Evolutionary conservation across 1,140 invertebrate species (phyloP).

Genomic region (Formica exsecta): DNA sequence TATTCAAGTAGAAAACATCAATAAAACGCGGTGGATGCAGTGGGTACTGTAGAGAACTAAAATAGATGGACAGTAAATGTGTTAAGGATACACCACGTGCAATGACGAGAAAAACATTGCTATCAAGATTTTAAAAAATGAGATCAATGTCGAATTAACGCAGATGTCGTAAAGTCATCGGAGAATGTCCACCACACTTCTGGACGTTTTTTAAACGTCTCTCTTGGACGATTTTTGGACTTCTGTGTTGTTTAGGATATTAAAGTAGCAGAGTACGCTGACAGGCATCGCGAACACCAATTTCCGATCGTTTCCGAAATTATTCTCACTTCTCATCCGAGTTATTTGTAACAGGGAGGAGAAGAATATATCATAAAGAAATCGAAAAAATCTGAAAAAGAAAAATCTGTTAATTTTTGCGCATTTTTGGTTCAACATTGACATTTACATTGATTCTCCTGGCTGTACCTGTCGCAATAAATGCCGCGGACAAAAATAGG

Average conservation of each 20-base stretch:
- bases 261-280: not conserved
- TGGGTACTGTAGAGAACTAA: not conserved
- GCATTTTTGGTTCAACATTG: not conserved
- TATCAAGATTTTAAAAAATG: not conserved
- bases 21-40: not conserved
- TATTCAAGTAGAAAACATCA: not conserved
- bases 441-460: too few relatives aligned
- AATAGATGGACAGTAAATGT: not conserved
- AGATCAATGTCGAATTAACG: not conserved
- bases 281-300: not conserved
- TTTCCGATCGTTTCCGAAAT: not conserved
- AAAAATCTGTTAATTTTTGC: slow-evolving; percentile 7
- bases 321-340: not conserved
- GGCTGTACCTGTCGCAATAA: not conserved
- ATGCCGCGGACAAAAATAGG: not conserved
- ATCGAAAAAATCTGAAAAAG: not conserved
- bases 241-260: not conserved
- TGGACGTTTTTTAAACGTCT: not conserved
- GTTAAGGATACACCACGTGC: not conserved
- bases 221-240: not conserved
- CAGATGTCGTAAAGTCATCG: not conserved
- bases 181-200: not conserved
- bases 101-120: slow-evolving; percentile 8
- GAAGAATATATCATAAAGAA: not conserved
- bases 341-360: not conserved